A percentile compares a stretch with the other conserved stretches of the same genome.
Conservation (phyloP, 1,140 invertebrate species). For the Polypedilum vanderplanki region DNA sequence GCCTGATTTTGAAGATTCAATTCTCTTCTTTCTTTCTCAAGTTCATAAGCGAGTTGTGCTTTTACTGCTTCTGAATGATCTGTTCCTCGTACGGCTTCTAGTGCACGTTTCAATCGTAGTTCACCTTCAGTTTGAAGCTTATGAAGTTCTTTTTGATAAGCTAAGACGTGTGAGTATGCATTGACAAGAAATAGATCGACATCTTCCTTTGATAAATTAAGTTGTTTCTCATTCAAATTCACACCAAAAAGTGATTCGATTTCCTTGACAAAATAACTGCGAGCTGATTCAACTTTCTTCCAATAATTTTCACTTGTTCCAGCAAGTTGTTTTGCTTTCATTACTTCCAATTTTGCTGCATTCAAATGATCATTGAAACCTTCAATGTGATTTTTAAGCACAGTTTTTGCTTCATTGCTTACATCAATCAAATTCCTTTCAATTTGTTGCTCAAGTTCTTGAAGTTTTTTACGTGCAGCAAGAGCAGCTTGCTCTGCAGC, state of each 20-base stretch:
- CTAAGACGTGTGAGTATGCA: constrained; percentile 56
- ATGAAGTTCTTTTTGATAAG: constrained; percentile 63
- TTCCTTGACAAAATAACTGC: constrained; percentile 63
- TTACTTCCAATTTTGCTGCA: constrained; percentile 51
- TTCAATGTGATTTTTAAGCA: constrained; percentile 51
- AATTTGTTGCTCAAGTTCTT: constrained; percentile 45
- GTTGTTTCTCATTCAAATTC: constrained; percentile 55
- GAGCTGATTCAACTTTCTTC: constrained; percentile 60
- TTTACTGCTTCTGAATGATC: constrained; percentile 43
- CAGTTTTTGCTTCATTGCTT: constrained; percentile 43
- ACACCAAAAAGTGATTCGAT: constrained; percentile 62
- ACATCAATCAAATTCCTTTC: constrained; percentile 46
- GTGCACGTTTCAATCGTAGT: constrained; percentile 53
- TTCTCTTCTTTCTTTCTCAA: constrained; percentile 51
- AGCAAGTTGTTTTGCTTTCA: constrained; percentile 48
- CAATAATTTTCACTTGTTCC: constrained; percentile 62
- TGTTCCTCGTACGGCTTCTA: constrained; percentile 50
- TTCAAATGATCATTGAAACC: constrained; percentile 55
- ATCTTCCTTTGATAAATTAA: constrained; percentile 55
- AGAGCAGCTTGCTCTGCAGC: constrained; percentile 47
- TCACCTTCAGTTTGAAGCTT: constrained; percentile 58
- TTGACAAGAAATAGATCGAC: constrained; percentile 63
- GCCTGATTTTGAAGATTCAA: constrained; percentile 51
- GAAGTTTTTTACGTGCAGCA: constrained; percentile 41
- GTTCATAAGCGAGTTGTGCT: constrained; percentile 47